These are phyloP conservation scores for Sebastes wilsoni DNA, from an alignment of 2,797 vertebrate species.

Conservation along the genomic window DNA sequence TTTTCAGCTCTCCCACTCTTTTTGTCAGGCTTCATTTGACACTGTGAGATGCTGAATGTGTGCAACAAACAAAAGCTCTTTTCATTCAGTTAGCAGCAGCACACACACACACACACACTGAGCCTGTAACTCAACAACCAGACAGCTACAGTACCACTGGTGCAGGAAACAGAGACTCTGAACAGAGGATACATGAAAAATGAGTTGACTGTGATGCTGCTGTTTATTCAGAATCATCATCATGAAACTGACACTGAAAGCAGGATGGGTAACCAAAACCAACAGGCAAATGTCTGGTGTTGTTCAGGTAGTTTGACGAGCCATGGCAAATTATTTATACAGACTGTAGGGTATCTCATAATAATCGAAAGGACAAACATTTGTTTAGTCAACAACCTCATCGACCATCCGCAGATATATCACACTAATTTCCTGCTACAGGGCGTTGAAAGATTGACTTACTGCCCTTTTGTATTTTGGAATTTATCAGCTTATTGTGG, in stretches of 20 bases:
- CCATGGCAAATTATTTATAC: no score
- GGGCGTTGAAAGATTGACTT: neutral
- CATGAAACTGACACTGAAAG: neutral
- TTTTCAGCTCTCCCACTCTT: neutral
- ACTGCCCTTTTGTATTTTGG: neutral
- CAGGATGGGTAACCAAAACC: neutral
- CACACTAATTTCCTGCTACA: neutral
- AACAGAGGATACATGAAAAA: neutral
- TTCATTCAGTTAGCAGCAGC: conserved; percentile 18
- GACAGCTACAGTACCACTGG: conserved; percentile 1
- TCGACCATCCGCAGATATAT: neutral
- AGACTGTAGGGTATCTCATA: no score
- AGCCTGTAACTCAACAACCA: conserved; percentile 13
- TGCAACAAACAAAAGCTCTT: conserved; percentile 42
- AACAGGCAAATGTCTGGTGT: no score
- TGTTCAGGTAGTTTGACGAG: no score
- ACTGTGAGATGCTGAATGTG: conserved; percentile 23
- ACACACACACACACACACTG: conserved; percentile 9
- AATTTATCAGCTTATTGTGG: neutral
- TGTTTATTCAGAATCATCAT: neutral
- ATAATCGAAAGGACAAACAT: no score
- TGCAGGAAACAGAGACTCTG: neutral
- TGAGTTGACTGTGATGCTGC: neutral
- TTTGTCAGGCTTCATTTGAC: conserved; percentile 15
- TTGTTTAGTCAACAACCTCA: neutral